Conservation (phyloP, 2,888 invertebrate species). For the Micropterix aruncella region DNA sequence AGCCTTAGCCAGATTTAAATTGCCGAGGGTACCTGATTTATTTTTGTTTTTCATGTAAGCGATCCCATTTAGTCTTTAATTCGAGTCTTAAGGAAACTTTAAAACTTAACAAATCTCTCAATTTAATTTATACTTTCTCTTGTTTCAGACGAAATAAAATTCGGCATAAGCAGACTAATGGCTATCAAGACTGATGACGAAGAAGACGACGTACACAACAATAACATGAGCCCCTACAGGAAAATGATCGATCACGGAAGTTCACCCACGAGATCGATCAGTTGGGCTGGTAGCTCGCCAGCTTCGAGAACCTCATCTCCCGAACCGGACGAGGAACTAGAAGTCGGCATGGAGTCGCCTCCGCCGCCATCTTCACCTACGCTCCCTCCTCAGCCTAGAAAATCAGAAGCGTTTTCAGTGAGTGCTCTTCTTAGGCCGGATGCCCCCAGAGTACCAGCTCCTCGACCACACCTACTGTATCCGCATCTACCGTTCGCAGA, state of each 20-base stretch:
- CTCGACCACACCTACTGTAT: conserved; percentile 43
- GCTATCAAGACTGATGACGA: conserved; percentile 45
- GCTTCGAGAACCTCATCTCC: conserved; percentile 46
- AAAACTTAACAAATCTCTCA: no score
- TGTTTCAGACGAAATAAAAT: conserved; percentile 67
- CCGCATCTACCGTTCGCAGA: conserved; percentile 47
- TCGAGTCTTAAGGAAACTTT: no score
- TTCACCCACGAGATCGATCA: conserved; percentile 37
- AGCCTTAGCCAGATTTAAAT: no score
- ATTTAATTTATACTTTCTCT: no score
- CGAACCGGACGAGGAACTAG: conserved; percentile 39
- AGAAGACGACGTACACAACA: conserved; percentile 37
- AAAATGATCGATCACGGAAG: conserved; percentile 19
- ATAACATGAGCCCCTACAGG: conserved; percentile 19
- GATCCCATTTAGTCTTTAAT: no score
- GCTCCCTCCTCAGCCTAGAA: conserved; percentile 31
- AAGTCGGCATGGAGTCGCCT: conserved; percentile 47
- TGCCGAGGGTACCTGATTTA: no score
- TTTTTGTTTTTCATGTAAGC: no score
- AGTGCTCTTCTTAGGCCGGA: conserved; percentile 71
- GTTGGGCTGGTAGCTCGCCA: conserved; percentile 33
- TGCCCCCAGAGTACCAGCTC: conserved; percentile 47
- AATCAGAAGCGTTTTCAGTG: conserved; percentile 74
- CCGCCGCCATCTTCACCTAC: conserved; percentile 33
- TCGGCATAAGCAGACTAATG: conserved; percentile 70